phyloP scores from a whole-genome alignment of 1,140 invertebrate species.

The Drosophila watanabei region DNA sequence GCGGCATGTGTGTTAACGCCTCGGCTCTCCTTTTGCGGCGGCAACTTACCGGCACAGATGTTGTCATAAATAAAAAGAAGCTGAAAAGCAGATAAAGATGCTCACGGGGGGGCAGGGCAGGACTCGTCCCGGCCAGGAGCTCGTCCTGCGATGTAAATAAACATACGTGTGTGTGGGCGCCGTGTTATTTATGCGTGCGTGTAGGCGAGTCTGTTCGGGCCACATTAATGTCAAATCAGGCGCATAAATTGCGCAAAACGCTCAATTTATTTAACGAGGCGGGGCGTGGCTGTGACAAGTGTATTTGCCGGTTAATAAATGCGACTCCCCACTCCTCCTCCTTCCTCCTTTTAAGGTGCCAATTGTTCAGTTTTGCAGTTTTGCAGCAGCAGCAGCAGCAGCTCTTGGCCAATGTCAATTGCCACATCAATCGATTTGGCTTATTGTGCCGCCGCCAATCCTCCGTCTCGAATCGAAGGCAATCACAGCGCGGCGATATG shows the following conservation, averaged over 20 bases:
- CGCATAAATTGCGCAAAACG: conserved; percentile 85
- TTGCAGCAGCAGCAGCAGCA: conserved; percentile 6
- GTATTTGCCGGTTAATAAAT: conserved; percentile 77
- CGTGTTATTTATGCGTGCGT: conserved; percentile 60
- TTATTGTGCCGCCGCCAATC: conserved; percentile 23
- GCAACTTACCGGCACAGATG: conserved; percentile 72
- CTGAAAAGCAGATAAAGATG: conserved; percentile 64
- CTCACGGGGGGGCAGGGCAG: neutral
- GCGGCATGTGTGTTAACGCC: conserved; percentile 70
- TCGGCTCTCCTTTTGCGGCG: conserved; percentile 16
- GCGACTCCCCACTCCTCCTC: neutral
- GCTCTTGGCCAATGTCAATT: conserved; percentile 45
- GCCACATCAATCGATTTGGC: conserved; percentile 80
- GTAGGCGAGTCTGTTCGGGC: conserved; percentile 61
- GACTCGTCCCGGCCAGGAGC: too few species aligned
- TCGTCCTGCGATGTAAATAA: conserved; percentile 67
- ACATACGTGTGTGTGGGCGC: conserved; percentile 45
- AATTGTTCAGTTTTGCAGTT: conserved; percentile 60
- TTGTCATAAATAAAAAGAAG: conserved; percentile 81
- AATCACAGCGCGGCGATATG: conserved; percentile 63
- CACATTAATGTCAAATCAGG: conserved; percentile 85
- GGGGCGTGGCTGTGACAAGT: conserved; percentile 71
- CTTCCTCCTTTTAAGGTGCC: conserved; percentile 20
- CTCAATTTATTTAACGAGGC: conserved; percentile 82
- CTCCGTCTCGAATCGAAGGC: conserved; percentile 30